These are phyloP conservation scores for Anastatus disparis DNA, from an alignment of 1,140 invertebrate genomes.

Conservation along the genomic window DNA sequence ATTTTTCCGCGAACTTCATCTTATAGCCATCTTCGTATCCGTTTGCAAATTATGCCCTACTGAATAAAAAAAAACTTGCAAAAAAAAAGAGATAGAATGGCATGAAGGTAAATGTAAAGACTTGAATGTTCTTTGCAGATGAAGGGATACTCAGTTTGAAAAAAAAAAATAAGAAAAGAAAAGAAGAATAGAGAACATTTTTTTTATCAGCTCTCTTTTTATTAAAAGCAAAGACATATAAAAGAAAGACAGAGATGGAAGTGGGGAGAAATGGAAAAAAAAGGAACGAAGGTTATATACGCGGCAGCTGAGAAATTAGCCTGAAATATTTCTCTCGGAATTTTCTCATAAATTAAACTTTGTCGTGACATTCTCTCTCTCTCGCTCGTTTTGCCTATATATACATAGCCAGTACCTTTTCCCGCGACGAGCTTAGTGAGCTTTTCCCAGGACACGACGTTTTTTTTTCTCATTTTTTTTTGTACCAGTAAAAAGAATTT, in stretches of 20 bases:
- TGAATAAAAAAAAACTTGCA: not conserved
- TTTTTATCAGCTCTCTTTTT: constrained; percentile 11
- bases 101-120: not conserved
- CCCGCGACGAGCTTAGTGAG: not conserved
- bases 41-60: not conserved
- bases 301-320: constrained; percentile 56
- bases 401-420: constrained; percentile 1
- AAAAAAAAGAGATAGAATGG: not conserved
- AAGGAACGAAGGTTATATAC: constrained; percentile 43
- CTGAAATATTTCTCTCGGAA: constrained; percentile 55
- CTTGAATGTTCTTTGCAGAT: constrained; percentile 16
- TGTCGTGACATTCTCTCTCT: constrained; percentile 38
- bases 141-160: constrained; percentile 15
- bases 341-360: constrained; percentile 61
- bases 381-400: not conserved
- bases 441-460: not conserved
- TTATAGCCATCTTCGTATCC: not conserved
- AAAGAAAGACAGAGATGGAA: constrained; percentile 33
- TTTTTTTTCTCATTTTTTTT: constrained; percentile 1
- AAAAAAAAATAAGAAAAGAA: not conserved
- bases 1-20: not conserved
- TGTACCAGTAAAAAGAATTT: too few species aligned
- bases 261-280: constrained; percentile 22
- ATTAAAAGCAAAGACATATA: constrained; percentile 37
- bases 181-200: not conserved